Percentiles rank a stretch among this genome's conserved stretches.
Conservation (phyloP, 2,113 vertebrate species). For the Acinonyx jubatus region DNA sequence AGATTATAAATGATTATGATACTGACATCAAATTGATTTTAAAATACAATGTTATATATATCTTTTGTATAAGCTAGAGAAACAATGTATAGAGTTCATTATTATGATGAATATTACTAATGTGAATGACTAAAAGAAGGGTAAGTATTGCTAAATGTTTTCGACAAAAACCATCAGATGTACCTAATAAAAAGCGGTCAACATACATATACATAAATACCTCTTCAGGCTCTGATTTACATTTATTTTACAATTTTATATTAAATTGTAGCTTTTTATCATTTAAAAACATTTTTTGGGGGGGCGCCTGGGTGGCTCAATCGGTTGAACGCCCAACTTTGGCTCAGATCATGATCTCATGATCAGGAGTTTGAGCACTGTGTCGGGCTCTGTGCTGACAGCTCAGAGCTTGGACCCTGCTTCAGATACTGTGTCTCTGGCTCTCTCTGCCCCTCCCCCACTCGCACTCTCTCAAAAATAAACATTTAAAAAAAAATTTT, state of each 20-base stretch:
- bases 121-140: background rate
- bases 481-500: too few species aligned
- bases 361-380: too few species aligned
- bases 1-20: background rate
- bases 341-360: too few species aligned
- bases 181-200: background rate
- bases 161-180: background rate
- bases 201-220: background rate
- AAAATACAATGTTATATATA: background rate
- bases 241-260: background rate
- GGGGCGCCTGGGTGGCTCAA: too few species aligned
- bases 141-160: background rate
- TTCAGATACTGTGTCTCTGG: too few species aligned
- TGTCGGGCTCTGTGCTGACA: too few species aligned
- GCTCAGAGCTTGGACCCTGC: too few species aligned
- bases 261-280: background rate
- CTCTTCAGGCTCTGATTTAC: background rate
- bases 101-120: background rate
- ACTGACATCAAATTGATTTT: background rate
- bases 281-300: too few species aligned
- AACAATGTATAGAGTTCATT: background rate
- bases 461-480: too few species aligned
- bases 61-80: background rate
- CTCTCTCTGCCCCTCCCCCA: too few species aligned
- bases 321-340: too few species aligned